These are phyloP conservation scores for Scomber japonicus DNA, from an alignment of 2,113 vertebrate genomes.

Conservation along the genomic window DNA sequence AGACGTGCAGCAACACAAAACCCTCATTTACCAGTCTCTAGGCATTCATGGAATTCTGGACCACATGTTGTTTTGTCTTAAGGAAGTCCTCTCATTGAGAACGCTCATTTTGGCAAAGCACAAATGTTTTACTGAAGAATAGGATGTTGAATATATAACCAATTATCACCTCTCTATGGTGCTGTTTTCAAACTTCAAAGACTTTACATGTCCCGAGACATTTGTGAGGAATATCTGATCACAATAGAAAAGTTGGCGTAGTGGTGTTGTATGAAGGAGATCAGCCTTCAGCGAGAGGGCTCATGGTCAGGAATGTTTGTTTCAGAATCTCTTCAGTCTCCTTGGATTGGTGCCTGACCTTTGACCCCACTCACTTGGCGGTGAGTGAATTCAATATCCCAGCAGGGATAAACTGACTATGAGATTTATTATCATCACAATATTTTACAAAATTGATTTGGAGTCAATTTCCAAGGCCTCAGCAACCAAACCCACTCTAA, in stretches of 20 bases:
- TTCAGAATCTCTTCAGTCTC: slow-evolving; percentile 13
- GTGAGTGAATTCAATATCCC: slow-evolving; percentile 18
- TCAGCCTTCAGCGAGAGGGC: background rate
- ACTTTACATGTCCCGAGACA: background rate
- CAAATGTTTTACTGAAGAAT: slow-evolving; percentile 18
- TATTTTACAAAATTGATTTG: slow-evolving; percentile 23
- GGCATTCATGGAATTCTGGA: slow-evolving; percentile 67
- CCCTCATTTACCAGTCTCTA: slow-evolving; percentile 6
- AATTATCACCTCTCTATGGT: background rate
- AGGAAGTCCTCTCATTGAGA: slow-evolving; percentile 43
- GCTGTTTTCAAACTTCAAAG: background rate
- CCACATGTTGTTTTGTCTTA: slow-evolving; percentile 78
- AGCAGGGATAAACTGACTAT: slow-evolving; percentile 1
- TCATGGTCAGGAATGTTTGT: background rate
- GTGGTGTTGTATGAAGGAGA: background rate
- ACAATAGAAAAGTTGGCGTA: background rate
- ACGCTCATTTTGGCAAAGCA: slow-evolving; percentile 21
- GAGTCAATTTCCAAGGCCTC: background rate
- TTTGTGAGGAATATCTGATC: background rate
- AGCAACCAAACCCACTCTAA: background rate
- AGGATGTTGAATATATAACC: background rate
- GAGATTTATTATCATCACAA: slow-evolving; percentile 24
- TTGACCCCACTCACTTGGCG: slow-evolving; percentile 27
- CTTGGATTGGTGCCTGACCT: slow-evolving; percentile 25
- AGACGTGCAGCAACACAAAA: slow-evolving; percentile 12